These are phyloP conservation scores for Nerophis lumbriciformis DNA, from an alignment of 2,113 vertebrate species.

Conservation along the genomic window DNA sequence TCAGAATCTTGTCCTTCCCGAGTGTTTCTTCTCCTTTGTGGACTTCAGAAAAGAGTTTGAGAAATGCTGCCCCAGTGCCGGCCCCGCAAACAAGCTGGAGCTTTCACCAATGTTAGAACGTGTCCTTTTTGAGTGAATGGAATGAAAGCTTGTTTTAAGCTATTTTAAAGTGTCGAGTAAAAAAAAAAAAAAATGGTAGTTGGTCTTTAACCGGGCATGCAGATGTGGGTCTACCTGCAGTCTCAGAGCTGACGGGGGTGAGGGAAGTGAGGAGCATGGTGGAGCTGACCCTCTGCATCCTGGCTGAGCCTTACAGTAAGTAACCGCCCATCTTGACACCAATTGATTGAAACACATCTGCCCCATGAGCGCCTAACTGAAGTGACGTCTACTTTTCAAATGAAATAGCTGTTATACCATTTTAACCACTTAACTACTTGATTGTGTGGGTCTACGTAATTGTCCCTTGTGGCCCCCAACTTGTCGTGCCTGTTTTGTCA, in stretches of 20 bases:
- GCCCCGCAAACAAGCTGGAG: conserved; percentile 75
- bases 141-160: not conserved
- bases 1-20: conserved; percentile 86
- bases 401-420: not conserved
- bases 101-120: conserved; percentile 87
- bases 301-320: conserved; percentile 84
- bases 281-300: conserved; percentile 78
- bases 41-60: conserved; percentile 89
- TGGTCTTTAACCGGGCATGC: conserved; percentile 42
- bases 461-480: not conserved
- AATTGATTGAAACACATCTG: not conserved
- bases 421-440: not conserved
- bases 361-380: not conserved
- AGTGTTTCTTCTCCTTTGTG: conserved; percentile 91
- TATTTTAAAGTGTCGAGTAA: not conserved
- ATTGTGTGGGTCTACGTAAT: conserved; percentile 6
- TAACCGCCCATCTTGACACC: conserved; percentile 10
- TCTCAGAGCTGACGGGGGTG: conserved; percentile 77
- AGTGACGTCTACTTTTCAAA: not conserved
- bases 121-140: conserved; percentile 64
- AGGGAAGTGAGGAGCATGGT: conserved; percentile 89
- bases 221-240: conserved; percentile 82
- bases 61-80: conserved; percentile 77
- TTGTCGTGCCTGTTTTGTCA: not conserved
- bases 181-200: not conserved